phyloP scores from a whole-genome alignment of 2,113 vertebrate genomes.

The Tragelaphus strepsiceros region DNA sequence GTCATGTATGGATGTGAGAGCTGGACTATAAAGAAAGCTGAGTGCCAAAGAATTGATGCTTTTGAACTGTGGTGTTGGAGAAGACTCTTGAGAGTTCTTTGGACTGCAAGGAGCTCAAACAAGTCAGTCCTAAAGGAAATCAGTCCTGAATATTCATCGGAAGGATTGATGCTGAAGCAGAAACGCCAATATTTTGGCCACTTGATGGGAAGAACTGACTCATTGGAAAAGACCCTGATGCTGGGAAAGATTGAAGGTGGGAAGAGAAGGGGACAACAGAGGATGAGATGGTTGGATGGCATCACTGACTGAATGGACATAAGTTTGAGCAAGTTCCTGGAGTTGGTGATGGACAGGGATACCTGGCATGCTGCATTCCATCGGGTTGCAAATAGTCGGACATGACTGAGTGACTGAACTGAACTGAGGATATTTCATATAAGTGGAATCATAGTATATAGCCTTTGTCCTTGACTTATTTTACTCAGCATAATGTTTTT shows the following conservation, averaged over 20 bases:
- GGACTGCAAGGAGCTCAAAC: background rate
- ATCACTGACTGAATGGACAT: background rate
- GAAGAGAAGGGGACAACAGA: background rate
- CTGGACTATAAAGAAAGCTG: background rate
- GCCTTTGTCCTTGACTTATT: background rate
- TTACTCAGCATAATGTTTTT: background rate
- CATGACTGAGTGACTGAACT: background rate
- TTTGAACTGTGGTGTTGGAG: background rate
- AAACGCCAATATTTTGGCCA: background rate
- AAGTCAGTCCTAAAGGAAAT: background rate
- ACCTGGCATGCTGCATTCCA: background rate
- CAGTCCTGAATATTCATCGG: background rate
- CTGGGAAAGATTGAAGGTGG: background rate
- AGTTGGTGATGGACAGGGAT: background rate
- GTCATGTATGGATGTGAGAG: background rate
- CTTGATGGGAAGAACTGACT: background rate
- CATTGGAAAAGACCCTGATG: background rate
- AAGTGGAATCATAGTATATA: background rate
- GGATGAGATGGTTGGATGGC: background rate
- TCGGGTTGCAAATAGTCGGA: rapidly evolving
- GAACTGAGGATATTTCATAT: background rate
- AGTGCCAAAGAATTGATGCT: background rate
- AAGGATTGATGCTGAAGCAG: background rate
- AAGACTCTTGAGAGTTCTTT: background rate
- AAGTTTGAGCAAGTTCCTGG: background rate